These are phyloP conservation scores for Poecilia gillii DNA, from an alignment of 2,797 vertebrate species.

Conservation along the genomic window DNA sequence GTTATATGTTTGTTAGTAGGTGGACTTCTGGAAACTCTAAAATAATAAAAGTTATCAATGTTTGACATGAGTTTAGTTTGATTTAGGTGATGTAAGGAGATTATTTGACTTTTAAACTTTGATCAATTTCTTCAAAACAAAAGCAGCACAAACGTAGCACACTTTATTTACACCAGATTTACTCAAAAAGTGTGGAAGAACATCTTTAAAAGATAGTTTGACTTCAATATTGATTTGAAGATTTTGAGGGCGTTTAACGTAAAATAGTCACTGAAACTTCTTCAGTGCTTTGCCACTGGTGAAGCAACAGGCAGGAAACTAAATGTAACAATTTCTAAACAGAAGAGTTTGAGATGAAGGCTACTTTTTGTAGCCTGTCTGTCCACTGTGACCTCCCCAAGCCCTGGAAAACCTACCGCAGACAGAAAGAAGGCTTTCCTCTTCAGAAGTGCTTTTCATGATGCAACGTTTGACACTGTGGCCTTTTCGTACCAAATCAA, in stretches of 20 bases:
- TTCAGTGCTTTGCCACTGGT: too few species aligned
- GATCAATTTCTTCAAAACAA: not conserved
- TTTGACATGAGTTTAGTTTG: too few species aligned
- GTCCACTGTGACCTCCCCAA: not conserved
- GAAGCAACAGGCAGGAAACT: too few species aligned
- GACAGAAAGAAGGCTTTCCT: not conserved
- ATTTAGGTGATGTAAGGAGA: too few species aligned
- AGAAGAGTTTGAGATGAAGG: not conserved
- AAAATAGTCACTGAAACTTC: too few species aligned
- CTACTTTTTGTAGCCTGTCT: not conserved
- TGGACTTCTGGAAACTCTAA: not conserved
- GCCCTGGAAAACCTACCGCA: not conserved
- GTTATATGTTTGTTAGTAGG: not conserved
- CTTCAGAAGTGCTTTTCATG: slow-evolving; percentile 2
- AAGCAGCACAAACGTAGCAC: not conserved
- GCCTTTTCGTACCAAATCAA: slow-evolving; percentile 3
- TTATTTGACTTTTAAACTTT: too few species aligned
- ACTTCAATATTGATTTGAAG: not conserved
- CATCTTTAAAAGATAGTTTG: not conserved
- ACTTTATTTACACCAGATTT: too few species aligned
- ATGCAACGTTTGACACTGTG: not conserved
- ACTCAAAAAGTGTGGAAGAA: too few species aligned
- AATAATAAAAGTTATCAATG: too few species aligned
- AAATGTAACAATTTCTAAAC: too few species aligned
- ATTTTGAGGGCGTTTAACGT: not conserved